Conservation (phyloP, 2,888 invertebrate species). For the Hydroisotoma schaefferi region DNA sequence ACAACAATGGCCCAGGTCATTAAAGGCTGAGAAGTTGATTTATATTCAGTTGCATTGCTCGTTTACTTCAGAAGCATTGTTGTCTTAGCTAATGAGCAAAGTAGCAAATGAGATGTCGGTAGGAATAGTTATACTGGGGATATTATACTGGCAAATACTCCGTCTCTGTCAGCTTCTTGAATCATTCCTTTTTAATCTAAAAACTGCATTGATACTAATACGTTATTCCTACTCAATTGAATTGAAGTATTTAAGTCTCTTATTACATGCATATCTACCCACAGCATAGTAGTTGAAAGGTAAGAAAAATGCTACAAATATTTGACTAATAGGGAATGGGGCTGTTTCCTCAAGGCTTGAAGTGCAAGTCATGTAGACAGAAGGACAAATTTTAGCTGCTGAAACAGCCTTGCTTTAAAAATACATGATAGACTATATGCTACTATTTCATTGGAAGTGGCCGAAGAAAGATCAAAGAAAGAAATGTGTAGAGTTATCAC, state of each 20-base stretch:
- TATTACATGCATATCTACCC: too few species aligned
- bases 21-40: slow-evolving; percentile 2
- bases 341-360: neutral
- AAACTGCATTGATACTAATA: neutral
- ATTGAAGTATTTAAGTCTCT: too few species aligned
- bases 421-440: neutral
- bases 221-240: neutral
- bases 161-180: neutral
- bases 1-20: neutral
- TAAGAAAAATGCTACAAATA: too few species aligned
- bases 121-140: too few species aligned
- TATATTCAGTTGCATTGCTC: neutral
- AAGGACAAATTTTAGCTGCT: neutral
- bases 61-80: slow-evolving; percentile 20
- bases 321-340: too few species aligned
- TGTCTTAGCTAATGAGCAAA: slow-evolving; percentile 14
- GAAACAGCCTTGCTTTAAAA: neutral
- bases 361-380: neutral
- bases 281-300: too few species aligned
- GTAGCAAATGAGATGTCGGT: slow-evolving; percentile 19
- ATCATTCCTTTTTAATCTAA: neutral
- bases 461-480: slow-evolving; percentile 33
- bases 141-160: too few species aligned
- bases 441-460: neutral
- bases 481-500: slow-evolving; percentile 40